phyloP scores from a whole-genome alignment of 2,797 vertebrate species.

The Oreortyx pictus region DNA sequence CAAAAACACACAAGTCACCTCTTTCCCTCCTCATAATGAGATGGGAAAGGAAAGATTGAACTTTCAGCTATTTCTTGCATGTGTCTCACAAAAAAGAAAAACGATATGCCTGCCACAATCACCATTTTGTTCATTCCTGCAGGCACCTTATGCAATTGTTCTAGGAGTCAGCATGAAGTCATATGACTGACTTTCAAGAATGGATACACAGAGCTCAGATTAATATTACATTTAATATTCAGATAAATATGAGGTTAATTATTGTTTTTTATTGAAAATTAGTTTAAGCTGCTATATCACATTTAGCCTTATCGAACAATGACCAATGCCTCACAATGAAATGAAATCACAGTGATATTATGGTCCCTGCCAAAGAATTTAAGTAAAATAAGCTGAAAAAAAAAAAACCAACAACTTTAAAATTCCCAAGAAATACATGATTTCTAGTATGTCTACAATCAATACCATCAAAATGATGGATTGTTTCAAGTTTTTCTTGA shows the following conservation, averaged over 20 bases:
- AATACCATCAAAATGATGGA: background rate
- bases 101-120: background rate
- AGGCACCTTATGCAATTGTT: background rate
- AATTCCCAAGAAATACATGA: background rate
- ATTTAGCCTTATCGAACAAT: background rate
- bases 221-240: background rate
- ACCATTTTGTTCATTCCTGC: background rate
- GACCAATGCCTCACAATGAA: background rate
- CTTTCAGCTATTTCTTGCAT: slow-evolving; percentile 20
- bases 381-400: background rate
- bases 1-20: slow-evolving; percentile 27
- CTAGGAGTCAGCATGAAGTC: background rate
- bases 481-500: background rate
- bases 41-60: slow-evolving; percentile 37
- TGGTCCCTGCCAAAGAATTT: background rate
- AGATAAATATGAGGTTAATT: background rate
- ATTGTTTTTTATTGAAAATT: background rate
- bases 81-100: background rate
- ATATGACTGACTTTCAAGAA: background rate
- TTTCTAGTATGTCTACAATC: background rate
- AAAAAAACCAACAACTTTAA: background rate
- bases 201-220: background rate
- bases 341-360: background rate
- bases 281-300: background rate
- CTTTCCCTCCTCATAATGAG: slow-evolving; percentile 42